These are phyloP conservation scores for Dolichopus griseipennis DNA, from an alignment of 2,888 invertebrate genomes.

Conservation along the genomic window DNA sequence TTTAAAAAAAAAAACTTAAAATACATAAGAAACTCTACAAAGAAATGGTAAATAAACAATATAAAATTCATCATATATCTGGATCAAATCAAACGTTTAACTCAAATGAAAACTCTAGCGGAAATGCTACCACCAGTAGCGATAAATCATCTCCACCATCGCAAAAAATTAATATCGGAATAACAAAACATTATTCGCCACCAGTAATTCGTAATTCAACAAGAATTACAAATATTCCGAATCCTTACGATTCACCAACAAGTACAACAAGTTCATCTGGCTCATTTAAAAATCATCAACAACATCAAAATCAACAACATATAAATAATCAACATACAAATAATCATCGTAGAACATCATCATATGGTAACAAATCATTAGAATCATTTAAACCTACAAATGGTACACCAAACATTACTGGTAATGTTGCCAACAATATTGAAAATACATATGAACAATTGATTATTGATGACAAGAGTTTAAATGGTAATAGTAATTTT, in stretches of 20 bases:
- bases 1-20: background rate
- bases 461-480: background rate
- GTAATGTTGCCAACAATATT: background rate
- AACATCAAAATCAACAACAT: background rate
- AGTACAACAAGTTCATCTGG: background rate
- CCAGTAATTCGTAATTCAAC: background rate
- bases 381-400: background rate
- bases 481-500: background rate
- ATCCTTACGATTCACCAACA: background rate
- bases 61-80: background rate
- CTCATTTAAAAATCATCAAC: background rate
- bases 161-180: background rate
- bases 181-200: background rate
- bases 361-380: background rate
- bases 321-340: too few species aligned
- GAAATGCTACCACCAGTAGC: background rate
- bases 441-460: conserved; percentile 6
- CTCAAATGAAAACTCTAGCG: background rate
- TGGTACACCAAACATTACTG: background rate
- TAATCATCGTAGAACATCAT: background rate
- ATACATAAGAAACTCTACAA: background rate
- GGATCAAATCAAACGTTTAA: background rate
- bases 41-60: conserved; percentile 1
- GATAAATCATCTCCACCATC: background rate
- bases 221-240: background rate